Base-by-base conservation (phyloP, 2,888 invertebrate genomes). In the Rapana venosa region DNA sequence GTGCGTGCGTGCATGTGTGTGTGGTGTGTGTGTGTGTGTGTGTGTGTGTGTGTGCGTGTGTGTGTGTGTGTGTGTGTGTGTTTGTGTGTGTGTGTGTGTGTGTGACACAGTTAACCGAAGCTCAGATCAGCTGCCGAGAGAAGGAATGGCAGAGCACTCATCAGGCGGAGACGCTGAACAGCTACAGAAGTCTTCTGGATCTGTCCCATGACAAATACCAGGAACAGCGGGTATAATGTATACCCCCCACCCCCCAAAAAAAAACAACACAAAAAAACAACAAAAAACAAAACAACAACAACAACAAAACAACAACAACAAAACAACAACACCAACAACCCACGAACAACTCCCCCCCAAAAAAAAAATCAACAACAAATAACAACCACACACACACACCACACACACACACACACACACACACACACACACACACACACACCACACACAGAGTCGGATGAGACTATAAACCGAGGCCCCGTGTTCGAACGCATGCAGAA, bases 111-210 rank as follows among this genome's bases (percentile, higher is more conserved):
- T 35, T 86, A 35, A 66, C 8, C 15, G 86, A 86, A 13, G 86
- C 86, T 0, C 17, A 22, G 61, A 13, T 66, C 22, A 26, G 6
- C 32, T 4, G 66, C 86, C n/a, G 66, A 35, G 86, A 86, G 86
- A 86, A 66, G 35, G 86, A 86, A 22, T 22, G 61, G 32, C 30
- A 66, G 32, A 61, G 66, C 61, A 1, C 22, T 35, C 86, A 86
- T 22, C 86, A 86, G 66, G 66, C 86, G 35, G 22, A 32, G 32
- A n/a, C 30, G 22, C 58, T 86, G 35, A 66, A 5, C 66, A 86
- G 32, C 66, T 86, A 86, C 86, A 86, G 20, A 35, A 35, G 66
- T 66, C 66, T 86, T 5, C 66, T 86, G 61, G 86, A 86, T 20
- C 20, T 66, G 20, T 86, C 66, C 58, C 86, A 86, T 20, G 86